Conservation (phyloP, 2,113 vertebrate species). For the Malurus cyaneus region DNA sequence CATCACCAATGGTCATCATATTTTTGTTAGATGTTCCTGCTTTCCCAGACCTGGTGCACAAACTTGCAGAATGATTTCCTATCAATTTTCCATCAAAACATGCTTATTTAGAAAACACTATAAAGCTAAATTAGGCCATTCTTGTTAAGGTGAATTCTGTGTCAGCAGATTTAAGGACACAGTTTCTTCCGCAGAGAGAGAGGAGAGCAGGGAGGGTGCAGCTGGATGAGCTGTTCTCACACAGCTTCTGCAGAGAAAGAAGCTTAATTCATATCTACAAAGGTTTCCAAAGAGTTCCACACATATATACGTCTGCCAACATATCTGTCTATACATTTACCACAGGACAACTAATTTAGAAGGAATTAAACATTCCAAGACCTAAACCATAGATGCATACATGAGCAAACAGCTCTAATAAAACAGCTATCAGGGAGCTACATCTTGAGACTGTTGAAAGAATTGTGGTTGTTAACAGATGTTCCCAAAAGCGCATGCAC, state of each 20-base stretch:
- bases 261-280: neutral
- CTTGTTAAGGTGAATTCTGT: rapidly evolving
- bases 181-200: neutral
- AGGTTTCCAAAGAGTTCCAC: neutral
- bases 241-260: neutral
- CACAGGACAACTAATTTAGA: neutral
- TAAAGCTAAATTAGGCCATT: neutral
- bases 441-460: neutral
- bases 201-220: neutral
- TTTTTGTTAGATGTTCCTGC: neutral
- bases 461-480: neutral
- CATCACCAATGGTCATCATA: no score
- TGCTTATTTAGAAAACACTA: neutral
- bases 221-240: neutral
- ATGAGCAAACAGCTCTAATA: neutral
- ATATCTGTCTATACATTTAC: neutral
- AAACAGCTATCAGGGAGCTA: neutral
- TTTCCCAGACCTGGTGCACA: neutral
- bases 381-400: neutral
- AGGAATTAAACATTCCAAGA: neutral
- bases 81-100: neutral
- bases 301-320: neutral
- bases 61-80: neutral
- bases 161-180: neutral
- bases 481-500: neutral